Conservation (phyloP, 2,888 invertebrate genomes). For the Nesidiocoris tenuis region DNA sequence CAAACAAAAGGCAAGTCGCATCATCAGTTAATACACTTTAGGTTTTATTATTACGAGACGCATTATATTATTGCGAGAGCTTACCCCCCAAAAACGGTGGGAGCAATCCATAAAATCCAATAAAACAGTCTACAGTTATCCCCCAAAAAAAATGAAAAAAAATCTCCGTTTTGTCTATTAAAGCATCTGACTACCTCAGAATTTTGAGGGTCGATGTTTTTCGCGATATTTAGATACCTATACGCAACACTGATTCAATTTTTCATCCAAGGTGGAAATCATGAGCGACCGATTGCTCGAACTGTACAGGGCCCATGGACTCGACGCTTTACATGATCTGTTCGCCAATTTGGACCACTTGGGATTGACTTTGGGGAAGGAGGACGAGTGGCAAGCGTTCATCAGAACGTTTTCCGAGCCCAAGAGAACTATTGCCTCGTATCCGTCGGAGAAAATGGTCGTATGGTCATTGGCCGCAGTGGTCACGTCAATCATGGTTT, state of each 20-base stretch:
- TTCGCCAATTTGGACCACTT: neutral
- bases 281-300: neutral
- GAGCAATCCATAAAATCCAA: too few species aligned
- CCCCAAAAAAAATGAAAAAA: too few species aligned
- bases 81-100: too few species aligned
- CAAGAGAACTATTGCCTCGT: neutral
- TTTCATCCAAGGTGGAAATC: neutral
- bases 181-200: neutral
- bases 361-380: neutral
- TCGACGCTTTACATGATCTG: neutral
- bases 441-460: neutral
- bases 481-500: neutral
- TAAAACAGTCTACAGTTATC: too few species aligned
- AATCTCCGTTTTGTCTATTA: too few species aligned
- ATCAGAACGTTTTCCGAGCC: neutral
- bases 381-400: neutral
- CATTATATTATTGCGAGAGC: too few species aligned
- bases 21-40: too few species aligned
- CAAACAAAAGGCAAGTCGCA: neutral
- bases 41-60: too few species aligned
- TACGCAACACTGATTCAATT: too few species aligned
- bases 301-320: neutral
- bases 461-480: neutral
- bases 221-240: too few species aligned
- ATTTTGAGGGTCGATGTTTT: too few species aligned